Base-by-base conservation (phyloP, 1,140 invertebrate genomes). In the Bombus difficillimus region DNA sequence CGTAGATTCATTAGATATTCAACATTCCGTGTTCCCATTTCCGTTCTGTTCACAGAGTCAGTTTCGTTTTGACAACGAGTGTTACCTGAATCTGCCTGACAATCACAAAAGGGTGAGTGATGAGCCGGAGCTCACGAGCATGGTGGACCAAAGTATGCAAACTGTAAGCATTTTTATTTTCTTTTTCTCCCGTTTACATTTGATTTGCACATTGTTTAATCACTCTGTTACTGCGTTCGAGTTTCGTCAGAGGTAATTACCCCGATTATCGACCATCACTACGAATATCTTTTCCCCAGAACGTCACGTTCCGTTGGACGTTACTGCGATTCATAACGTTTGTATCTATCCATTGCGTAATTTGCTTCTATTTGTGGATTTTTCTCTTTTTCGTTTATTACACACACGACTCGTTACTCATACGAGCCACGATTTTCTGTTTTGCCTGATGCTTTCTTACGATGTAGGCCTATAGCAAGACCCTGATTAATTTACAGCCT, bases 21-120 rank as follows among this genome's bases (percentile, higher is more conserved):
- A 89, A 66, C 39, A 32, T 2, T 25, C 1, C 22, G 73, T 69
- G 37, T 39, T 25, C 32, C 2, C 25, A 47, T 77, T 43, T 13
- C 22, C 9, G 1, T n/a, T 69, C 22, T 73, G 47, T 78, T 88
- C 91, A 93, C 97, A 99, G 98, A 99, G 98, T 96, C 98, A 99
- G 96, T 99, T 99, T 96, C 97, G 98, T 93, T 99, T 99, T 96
- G 98, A 99, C 96, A 99, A 99, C 96, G 99, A 99, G 96, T 99
- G 98, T 96, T 97, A 98, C 96, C 97, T 99, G 95, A 98, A 98
- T 96, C 96, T 99, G 93, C 98, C 98, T 95, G 98, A 99, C 96
- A 98, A 98, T 96, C 98, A 98, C 96, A 98, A 98, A 97, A 97
- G 98, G 98, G 98, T 99, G 97, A 98, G 98, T 98, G 96, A 96